Percentiles rank a stretch among this genome's conserved stretches.
These are phyloP conservation scores for Dicentrarchus labrax DNA, from an alignment of 2,113 vertebrate species.

Conservation along the genomic window DNA sequence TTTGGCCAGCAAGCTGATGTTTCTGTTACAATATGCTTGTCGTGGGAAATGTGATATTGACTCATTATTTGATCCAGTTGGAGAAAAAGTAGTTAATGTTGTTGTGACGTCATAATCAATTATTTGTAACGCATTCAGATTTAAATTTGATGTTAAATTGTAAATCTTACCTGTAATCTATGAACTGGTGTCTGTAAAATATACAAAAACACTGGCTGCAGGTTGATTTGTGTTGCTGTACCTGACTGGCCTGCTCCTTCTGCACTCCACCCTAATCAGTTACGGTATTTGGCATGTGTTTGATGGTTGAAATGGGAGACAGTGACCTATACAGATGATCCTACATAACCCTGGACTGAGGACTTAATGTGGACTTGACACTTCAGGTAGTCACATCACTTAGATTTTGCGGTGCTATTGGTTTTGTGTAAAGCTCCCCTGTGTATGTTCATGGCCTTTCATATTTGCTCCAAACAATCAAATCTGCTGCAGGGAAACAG, in stretches of 20 bases:
- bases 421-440: not conserved
- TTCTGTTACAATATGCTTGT: not conserved
- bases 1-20: not conserved
- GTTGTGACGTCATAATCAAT: not conserved
- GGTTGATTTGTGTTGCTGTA: constrained; percentile 5
- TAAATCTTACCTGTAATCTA: not conserved
- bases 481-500: not conserved
- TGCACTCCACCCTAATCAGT: constrained; percentile 37
- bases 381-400: not conserved
- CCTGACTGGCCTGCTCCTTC: constrained; percentile 21
- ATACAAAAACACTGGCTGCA: not conserved
- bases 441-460: not conserved
- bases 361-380: constrained; percentile 3
- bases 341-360: not conserved
- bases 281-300: constrained; percentile 19
- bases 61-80: constrained; percentile 18
- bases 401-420: not conserved
- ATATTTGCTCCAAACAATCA: not conserved
- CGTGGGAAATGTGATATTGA: constrained; percentile 28
- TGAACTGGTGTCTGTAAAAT: not conserved
- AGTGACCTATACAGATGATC: constrained; percentile 23
- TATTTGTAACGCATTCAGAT: not conserved
- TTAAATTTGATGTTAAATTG: not conserved
- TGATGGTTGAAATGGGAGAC: constrained; percentile 25
- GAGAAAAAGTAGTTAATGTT: not conserved